Conservation (phyloP, 2,888 invertebrate species). For the Lepetodrilus schrolli region DNA sequence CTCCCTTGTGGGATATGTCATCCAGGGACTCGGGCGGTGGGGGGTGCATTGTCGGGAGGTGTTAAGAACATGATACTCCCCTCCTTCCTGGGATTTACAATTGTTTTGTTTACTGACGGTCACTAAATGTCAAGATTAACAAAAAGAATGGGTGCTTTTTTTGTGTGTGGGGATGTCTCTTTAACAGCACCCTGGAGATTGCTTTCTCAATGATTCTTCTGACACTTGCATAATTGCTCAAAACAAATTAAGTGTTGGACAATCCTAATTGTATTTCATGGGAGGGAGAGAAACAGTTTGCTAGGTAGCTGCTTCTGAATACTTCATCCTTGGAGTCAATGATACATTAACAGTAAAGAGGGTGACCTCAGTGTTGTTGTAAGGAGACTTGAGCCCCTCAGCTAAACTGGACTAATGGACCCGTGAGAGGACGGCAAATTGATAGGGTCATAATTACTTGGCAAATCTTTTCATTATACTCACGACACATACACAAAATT, state of each 20-base stretch:
- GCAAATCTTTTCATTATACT: background rate
- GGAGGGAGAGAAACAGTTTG: background rate
- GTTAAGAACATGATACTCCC: slow-evolving; percentile 15
- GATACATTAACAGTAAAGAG: no score
- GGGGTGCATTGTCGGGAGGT: background rate
- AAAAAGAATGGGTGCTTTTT: slow-evolving; percentile 17
- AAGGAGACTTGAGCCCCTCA: background rate
- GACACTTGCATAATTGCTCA: slow-evolving; percentile 14
- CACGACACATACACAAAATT: no score
- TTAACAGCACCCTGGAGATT: background rate
- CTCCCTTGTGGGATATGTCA: slow-evolving; percentile 20
- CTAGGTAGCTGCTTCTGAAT: background rate
- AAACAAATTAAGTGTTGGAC: slow-evolving; percentile 21
- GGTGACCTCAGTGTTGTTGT: no score
- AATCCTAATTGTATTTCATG: slow-evolving; percentile 20
- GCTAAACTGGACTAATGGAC: background rate
- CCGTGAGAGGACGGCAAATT: background rate
- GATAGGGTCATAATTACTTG: background rate
- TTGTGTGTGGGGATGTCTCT: background rate
- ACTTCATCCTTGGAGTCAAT: no score
- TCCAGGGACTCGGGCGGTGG: background rate
- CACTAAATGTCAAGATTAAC: slow-evolving; percentile 24
- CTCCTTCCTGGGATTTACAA: background rate
- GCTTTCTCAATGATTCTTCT: slow-evolving; percentile 6
- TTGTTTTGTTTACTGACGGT: background rate